Conservation (phyloP, 2,888 invertebrate species). For the Oscheius onirici region DNA sequence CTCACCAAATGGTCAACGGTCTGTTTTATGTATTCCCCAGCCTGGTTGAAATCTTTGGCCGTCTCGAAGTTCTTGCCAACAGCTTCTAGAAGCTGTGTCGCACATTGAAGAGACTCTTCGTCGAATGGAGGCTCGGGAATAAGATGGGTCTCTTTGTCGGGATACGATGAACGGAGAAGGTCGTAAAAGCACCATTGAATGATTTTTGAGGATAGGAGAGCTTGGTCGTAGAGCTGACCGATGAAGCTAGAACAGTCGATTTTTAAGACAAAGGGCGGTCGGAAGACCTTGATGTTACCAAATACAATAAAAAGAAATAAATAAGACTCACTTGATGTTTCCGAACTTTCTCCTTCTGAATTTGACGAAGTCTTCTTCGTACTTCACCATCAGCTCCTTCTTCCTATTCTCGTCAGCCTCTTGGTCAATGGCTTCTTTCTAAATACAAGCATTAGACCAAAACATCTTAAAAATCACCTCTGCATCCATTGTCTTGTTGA, state of each 20-base stretch:
- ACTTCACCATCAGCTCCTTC: slow-evolving; percentile 36
- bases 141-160: not conserved
- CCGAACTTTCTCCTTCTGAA: slow-evolving; percentile 62
- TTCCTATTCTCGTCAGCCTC: slow-evolving; percentile 54
- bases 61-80: slow-evolving; percentile 14
- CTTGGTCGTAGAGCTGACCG: slow-evolving; percentile 54
- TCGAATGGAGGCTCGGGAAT: slow-evolving; percentile 19
- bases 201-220: slow-evolving; percentile 49
- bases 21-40: slow-evolving; percentile 36
- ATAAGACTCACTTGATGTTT: slow-evolving; percentile 52
- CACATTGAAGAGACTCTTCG: slow-evolving; percentile 46
- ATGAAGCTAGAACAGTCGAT: slow-evolving; percentile 53
- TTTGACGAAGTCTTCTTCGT: slow-evolving; percentile 43
- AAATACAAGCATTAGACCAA: not conserved
- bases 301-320: not conserved
- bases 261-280: no score
- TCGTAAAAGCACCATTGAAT: slow-evolving; percentile 47
- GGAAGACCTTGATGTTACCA: no score
- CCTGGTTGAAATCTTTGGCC: slow-evolving; percentile 3
- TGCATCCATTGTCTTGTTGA: slow-evolving; percentile 37
- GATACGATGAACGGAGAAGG: slow-evolving; percentile 36
- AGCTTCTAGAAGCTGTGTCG: slow-evolving; percentile 32
- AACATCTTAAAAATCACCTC: not conserved
- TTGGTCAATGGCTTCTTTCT: slow-evolving; percentile 40
- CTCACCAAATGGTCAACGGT: slow-evolving; percentile 32